Base-by-base conservation (phyloP, 2,888 invertebrate genomes). In the Gari tellinella region DNA sequence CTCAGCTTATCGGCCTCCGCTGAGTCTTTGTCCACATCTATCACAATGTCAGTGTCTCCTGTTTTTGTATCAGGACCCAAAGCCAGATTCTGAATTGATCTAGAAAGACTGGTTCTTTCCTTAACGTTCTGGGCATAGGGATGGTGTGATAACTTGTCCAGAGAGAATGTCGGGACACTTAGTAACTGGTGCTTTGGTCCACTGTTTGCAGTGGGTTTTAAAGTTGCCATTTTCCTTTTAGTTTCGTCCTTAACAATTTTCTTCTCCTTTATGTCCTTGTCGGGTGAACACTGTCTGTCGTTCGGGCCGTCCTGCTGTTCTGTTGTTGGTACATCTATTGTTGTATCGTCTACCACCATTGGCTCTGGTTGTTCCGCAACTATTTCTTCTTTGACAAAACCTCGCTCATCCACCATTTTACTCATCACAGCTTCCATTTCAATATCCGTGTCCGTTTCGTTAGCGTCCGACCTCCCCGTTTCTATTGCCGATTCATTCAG, bases 81-180 rank as follows among this genome's bases (percentile, higher is more conserved):
- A 21, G 26, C 19, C 12, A 58, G 48, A 51, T 67, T 76, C 46
- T 76, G 67, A 40, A 76, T 25, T 14, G 49, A 43, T 21, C 75
- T 48, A 0, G 75, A 76, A 12, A 76, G 56, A 56, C 75, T 76
- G 51, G 63, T 60, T 25, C 70, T 58, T 53, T 76, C 70, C 43
- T 58, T 62, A 2, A 43, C 41, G 17, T 60, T 49, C 10, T 58
- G 63, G 4, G 56, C 40, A 10, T 60, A 21, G 2, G 67, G 67
- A 8, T 62, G 52, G 14, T 66, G 61, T 17, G 58, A 23, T 14
- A 66, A 19, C 10, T 62, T 64, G 38, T 76, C 75, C 10, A 76
- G 31, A 2, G 66, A 67, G 12, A 72, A 48, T 14, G 48, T 76
- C n/a, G 70, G 70, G 37, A 76, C 70, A 15, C 63, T 14, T 5